Evolutionary conservation across 2,888 invertebrate species (phyloP).

Genomic region (Archips crataeganus): DNA sequence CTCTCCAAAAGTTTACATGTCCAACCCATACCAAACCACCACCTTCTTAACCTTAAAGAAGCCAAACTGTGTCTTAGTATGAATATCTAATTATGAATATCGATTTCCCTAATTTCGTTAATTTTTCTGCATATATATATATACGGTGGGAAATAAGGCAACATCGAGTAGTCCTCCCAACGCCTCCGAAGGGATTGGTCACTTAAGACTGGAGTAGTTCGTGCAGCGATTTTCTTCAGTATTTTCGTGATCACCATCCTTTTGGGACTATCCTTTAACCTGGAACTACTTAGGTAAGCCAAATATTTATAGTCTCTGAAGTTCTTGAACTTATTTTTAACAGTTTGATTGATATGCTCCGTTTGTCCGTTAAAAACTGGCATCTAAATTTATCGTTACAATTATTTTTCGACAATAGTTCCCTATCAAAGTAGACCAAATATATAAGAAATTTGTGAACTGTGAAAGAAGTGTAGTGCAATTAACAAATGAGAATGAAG

Average conservation of each 20-base stretch:
- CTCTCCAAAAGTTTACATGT: constrained; percentile 13
- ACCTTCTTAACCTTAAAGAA: constrained; percentile 41
- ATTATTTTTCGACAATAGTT: too few relatives aligned
- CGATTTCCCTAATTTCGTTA: constrained; percentile 44
- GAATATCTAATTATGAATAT: constrained; percentile 51
- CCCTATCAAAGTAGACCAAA: too few relatives aligned
- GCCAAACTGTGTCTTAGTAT: constrained; percentile 36
- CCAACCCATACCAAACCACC: constrained; percentile 30
- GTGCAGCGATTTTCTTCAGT: constrained; percentile 57
- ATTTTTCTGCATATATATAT: constrained; percentile 47
- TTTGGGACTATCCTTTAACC: constrained; percentile 25
- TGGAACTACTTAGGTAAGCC: constrained; percentile 42
- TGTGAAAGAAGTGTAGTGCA: too few relatives aligned
- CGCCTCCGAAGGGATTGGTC: constrained; percentile 45
- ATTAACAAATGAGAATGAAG: too few relatives aligned
- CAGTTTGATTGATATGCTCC: neutral
- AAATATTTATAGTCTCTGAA: neutral
- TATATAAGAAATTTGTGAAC: too few relatives aligned
- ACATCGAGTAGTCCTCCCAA: constrained; percentile 46
- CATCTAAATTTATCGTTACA: too few relatives aligned
- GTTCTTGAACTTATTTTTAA: neutral
- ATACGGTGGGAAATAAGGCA: constrained; percentile 24
- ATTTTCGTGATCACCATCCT: constrained; percentile 45
- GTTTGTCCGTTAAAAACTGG: neutral
- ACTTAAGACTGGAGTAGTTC: constrained; percentile 57